Base-by-base conservation (phyloP, 2,113 vertebrate genomes). In the Anser brachyrhynchus region DNA sequence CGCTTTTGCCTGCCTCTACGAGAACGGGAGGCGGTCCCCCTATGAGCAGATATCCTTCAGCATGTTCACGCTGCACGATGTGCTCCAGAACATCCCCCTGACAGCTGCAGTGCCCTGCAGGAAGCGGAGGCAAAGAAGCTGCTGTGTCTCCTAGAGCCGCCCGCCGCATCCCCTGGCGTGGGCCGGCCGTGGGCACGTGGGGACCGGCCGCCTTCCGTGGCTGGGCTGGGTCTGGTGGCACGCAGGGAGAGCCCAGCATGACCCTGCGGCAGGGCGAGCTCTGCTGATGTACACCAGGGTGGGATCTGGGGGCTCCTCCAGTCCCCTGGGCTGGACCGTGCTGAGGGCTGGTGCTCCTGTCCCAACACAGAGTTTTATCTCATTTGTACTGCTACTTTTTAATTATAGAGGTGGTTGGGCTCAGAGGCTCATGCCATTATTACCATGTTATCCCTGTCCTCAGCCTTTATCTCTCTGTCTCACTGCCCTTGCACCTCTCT, bases 41-140 rank as follows among this genome's bases (percentile, higher is more conserved):
- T 99, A 99, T 0, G 99, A 99, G n/a, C 98, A 99, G 92, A 99
- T 99, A 95, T 99, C 98, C 76, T 99, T 99, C 74, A 98, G 98
- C 96, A 95, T 99, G 90, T 99, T 99, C 95, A 99, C 99, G 0
- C 96, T 99, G 46, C 97, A 96, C 0, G 99, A 99, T 2, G 98
- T 99, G 23, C 98, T 99, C 33, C 98, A 98, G 91, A 98, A 99
- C 62, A 97, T 99, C 52, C 98, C 98, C 8, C 77, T 95, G 11
- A 49, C 29, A 1, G 80, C 71, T 8, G 1, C 76, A 0, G 72
- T 17, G 7, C 43, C 49, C 16, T 61, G 1, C 20, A 0, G 8
- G 8, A 92, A 59, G 57, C 28, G 4, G 33, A 62, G 46, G 17
- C 3, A 3, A 3, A 46, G 18, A 51, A 64, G 51, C 44, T 97